Evolutionary conservation across 2,797 vertebrate genomes (phyloP), one percentile per base, ranked within the genome.

Genomic region (Anguilla megastoma): DNA sequence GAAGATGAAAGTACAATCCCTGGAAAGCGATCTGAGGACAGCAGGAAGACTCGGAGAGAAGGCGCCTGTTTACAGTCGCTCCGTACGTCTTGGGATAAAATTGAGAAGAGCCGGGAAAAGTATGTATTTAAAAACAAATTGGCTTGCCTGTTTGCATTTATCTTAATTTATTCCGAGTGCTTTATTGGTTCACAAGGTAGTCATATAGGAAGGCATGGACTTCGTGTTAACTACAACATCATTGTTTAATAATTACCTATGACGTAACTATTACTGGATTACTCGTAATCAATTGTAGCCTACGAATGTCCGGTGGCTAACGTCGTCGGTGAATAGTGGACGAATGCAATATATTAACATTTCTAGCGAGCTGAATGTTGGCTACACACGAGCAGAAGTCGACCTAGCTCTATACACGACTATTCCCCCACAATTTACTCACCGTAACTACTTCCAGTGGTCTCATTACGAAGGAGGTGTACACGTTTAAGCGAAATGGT

Each of bases 11-110:
- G 18, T 96, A 21, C 7, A 86, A 86, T 45, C 90, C 48, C 89
- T 95, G 90, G 95, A 96, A 82, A 95, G 88, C 3, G 94, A 95
- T 88, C 89, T 93, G 16, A 54, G 89, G 9, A 8, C 88, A 1
- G 63, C 66, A 0, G 66, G 48, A 88, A 85, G 88, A 89, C 36
- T 0, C 89, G 33, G 58, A 83, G 52, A 48, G 52, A 30, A 86
- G 30, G 10, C 83, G 48, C 30, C 86, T 30, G 60, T 85, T 14
- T 79, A 48, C 86, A 79, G 85, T 80, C 86, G 92, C n/a, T 86
- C 60, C 33, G 87, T 91, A 45, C 84, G 52, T 60, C 83, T 52
- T 90, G 91, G 60, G 90, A 90, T 33, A 91, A 33, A 91, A 41
- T 84, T 93, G 89, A 50, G 93, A 94, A 86, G 90, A 91, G n/a